Base-by-base conservation (phyloP, 1,140 invertebrate genomes). In the Varroa destructor region DNA sequence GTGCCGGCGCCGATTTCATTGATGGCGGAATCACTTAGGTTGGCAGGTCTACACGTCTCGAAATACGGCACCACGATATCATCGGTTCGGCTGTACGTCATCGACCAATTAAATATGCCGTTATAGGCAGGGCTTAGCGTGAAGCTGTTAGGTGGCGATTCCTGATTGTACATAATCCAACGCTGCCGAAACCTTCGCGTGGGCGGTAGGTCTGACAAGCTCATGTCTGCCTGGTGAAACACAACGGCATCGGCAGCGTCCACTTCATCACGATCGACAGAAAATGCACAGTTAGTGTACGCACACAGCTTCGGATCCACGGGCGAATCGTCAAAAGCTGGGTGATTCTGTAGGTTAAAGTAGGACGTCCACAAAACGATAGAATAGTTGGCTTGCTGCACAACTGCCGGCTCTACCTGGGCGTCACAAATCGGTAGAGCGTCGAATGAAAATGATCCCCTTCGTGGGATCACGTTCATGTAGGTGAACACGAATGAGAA, bases 131-230 rank as follows among this genome's bases (percentile, higher is more conserved):
- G 36, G 72, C 12, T 10, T 70, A 73, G 36, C 71, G 57, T 61
- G 12, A 73, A 71, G 42, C 74, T 73, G 61, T 75, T 72, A 8
- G 70, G 64, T 0, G 85, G 84, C 43, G 83, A 84, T 77, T 86
- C 85, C 73, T 86, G 84, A 0, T 81, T 84, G 10, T 85, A 76
- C 73, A 85, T 86, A 0, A 85, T 80, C 85, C 85, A 86, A 36
- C 82, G 80, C 75, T 86, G 85, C 57, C 78, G 74, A 0, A 75
- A 70, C 10, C 75, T 76, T 55, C 83, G 77, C 0, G 71, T n/a
- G 37, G 72, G 55, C 5, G 84, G 83, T 46, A 79, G 43, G 54
- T 76, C 77, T 43, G 55, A 56, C 3, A 74, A 2, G 6, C 72
- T 55, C 56, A 76, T 72, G 57, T 77, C 76, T n/a, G 74, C 51